Evolutionary conservation across 2,888 invertebrate species (phyloP), one percentile per base, ranked within the genome.

Genomic region (Biston betularia): DNA sequence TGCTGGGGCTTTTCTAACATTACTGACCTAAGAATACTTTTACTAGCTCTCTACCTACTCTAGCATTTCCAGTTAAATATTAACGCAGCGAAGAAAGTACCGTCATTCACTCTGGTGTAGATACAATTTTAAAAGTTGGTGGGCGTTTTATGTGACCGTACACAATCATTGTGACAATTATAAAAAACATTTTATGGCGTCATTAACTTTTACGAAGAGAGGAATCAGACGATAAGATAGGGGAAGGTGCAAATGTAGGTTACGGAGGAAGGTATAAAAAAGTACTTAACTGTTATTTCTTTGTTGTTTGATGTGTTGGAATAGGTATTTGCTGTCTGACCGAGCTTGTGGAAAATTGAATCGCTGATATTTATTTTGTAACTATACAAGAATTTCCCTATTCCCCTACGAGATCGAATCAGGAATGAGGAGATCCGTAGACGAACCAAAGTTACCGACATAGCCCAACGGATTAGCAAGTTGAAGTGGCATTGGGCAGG

Each of bases 181-280:
- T 77, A 77, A 81, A 70, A 69, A 74, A 75, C 76, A 67, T 76
- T 80, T 82, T 80, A 81, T 75, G 74, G 68, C 73, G 69, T 74
- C 79, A 79, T 83, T 80, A 81, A 80, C 77, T 77, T 79, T 82
- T 74, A 78, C 65, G 74, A 63, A 71, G 72, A 73, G 68, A 65
- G 68, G 73, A 77, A 69, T 70, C 70, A 65, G 60, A 65, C 34
- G 74, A 75, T 73, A 75, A 75, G 75, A 71, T 70, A 76, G 75
- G 73, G 65, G 72, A 63, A 63, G 64, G 70, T 61, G 69, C 54
- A 56, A 69, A 70, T 49, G 68, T 68, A 65, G 65, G 67, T 66
- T 67, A 63, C 59, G 59, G 24, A 68, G 65, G 54, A 60, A 61
- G 63, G 61, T 68, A 63, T 65, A 69, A 70, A 71, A 69, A 64